Evolutionary conservation across 2,888 invertebrate species (phyloP), one percentile per base, ranked within the genome.

Genomic region (Holacanthella duospinosa): DNA sequence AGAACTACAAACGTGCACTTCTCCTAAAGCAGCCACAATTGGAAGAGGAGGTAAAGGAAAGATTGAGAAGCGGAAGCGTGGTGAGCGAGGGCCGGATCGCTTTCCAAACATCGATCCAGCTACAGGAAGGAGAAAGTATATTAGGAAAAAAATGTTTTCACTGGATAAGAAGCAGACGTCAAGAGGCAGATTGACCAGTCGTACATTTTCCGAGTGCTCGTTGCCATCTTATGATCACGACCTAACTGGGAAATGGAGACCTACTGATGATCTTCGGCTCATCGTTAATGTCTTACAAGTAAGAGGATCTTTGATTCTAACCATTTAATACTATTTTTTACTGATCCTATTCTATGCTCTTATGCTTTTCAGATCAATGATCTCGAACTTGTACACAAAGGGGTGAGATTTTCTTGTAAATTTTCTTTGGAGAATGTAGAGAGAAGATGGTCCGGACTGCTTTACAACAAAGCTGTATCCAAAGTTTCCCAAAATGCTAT

Each of bases 381-480:
- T 72, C 73, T 85, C 65, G 77, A 79, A 63, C 78, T 80, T 48
- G 85, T 99, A 0, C 91, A 94, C 76, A 82, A 91, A 67, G 93
- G 93, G 3, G 87, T 93, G 1, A 95, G 93, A 75, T 99, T 99
- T 79, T 93, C 96, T 0, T 94, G 95, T 75, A 87, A 91, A 64
- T 97, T 95, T 77, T 92, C 93, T 0, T 80, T 93, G 27, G 87
- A 89, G 74, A 96, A 99, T 76, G 83, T 99, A 60, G 93, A 95
- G 75, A 90, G 93, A 62, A 84, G 97, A 59, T 99, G 97, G 97
- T 94, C 93, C 77, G 89, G 93, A 0, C 78, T 99, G 62, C 80
- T 99, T 26, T 97, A 96, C 77, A 94, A 97, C 78, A 89, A 91
- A n/a, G 85, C 90, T 55, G 86, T 97, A 57, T 94, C 94, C 2